Conservation (phyloP, 1,140 invertebrate species). For the Charaxes varanes region DNA sequence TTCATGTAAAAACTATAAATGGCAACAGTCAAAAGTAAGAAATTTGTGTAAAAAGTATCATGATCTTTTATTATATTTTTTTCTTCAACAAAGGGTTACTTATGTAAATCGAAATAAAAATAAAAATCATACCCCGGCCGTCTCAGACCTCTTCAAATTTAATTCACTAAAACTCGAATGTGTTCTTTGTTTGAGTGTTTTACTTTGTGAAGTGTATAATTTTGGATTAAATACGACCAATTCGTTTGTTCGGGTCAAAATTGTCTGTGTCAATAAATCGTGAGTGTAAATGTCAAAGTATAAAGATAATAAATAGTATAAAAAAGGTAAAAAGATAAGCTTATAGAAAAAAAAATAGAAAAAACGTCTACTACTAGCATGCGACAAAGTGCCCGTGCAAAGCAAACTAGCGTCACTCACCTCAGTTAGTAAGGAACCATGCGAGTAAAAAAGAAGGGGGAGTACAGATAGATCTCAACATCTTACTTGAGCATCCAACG, state of each 20-base stretch:
- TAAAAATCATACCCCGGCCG: conserved; percentile 62
- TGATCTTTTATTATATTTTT: background rate
- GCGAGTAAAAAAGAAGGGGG: conserved; percentile 45
- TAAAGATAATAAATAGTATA: conserved; percentile 63
- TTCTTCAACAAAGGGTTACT: too few species aligned
- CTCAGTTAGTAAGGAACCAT: conserved; percentile 41
- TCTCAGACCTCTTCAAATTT: conserved; percentile 51
- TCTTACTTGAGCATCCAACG: conserved; percentile 69
- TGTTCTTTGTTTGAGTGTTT: conserved; percentile 42
- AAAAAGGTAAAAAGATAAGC: conserved; percentile 61
- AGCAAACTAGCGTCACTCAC: conserved; percentile 51
- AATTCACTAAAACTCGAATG: conserved; percentile 19
- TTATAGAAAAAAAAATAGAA: conserved; percentile 40
- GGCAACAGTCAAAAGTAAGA: background rate
- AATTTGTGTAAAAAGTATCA: conserved; percentile 13
- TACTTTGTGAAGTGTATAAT: conserved; percentile 63
- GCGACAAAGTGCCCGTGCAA: conserved; percentile 57
- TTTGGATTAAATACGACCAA: conserved; percentile 59
- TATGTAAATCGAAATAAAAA: conserved; percentile 39
- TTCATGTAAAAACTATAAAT: conserved; percentile 12
- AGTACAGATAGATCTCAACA: conserved; percentile 43
- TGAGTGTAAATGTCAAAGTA: conserved; percentile 41
- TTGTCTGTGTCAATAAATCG: conserved; percentile 30
- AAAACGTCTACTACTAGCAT: conserved; percentile 40
- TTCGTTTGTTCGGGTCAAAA: conserved; percentile 48